These are phyloP conservation scores for Macropus fuliginosus DNA, from an alignment of 2,797 vertebrate genomes.

Conservation along the genomic window DNA sequence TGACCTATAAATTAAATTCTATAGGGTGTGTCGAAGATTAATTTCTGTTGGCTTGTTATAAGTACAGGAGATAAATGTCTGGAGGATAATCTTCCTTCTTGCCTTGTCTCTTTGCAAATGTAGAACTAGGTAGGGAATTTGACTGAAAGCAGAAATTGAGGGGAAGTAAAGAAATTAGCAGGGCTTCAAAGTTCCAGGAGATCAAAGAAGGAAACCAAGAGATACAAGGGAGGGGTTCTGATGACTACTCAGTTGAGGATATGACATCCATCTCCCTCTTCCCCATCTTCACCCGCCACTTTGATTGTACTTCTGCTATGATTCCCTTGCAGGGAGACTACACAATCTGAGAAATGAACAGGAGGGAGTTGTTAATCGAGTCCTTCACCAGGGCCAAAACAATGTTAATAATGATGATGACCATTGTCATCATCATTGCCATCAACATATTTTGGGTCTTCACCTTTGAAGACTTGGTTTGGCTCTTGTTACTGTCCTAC, in stretches of 20 bases:
- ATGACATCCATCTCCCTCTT: background rate
- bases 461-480: constrained; percentile 64
- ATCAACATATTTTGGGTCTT: constrained; percentile 44
- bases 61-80: constrained; percentile 64
- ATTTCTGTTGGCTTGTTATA: constrained; percentile 73
- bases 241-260: background rate
- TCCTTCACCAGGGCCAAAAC: constrained; percentile 18
- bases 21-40: constrained; percentile 71
- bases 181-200: background rate
- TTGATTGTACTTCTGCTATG: background rate
- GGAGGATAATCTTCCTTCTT: constrained; percentile 73
- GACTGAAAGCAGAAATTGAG: constrained; percentile 48
- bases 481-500: constrained; percentile 73
- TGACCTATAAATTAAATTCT: constrained; percentile 67
- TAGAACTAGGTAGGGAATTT: constrained; percentile 40
- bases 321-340: background rate
- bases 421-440: background rate
- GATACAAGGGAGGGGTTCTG: background rate
- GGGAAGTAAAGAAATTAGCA: constrained; percentile 20
- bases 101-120: constrained; percentile 52
- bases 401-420: background rate
- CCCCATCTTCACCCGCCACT: background rate
- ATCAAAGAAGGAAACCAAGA: background rate
- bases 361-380: background rate
- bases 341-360: background rate